Percentiles rank a stretch among this genome's conserved stretches.
Conservation (phyloP, 2,797 vertebrate species). For the Tauraco hartlaubi region DNA sequence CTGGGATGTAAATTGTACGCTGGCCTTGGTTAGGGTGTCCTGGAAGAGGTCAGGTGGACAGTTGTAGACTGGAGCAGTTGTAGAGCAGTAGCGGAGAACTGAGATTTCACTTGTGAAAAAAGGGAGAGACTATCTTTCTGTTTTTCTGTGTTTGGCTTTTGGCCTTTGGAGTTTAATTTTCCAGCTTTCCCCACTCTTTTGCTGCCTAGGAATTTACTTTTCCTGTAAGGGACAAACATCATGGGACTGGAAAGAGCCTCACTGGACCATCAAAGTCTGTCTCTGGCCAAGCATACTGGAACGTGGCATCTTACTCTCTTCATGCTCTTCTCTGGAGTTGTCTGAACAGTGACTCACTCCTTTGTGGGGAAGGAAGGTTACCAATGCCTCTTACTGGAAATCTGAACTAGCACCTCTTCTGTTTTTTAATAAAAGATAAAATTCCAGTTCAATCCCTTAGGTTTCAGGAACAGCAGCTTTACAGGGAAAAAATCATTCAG, state of each 20-base stretch:
- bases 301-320: background rate
- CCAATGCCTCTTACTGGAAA: constrained; percentile 36
- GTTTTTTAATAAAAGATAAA: background rate
- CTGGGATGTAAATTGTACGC: background rate
- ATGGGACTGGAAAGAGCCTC: background rate
- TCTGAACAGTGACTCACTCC: constrained; percentile 31
- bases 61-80: background rate
- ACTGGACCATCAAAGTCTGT: background rate
- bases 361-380: constrained; percentile 6
- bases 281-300: background rate
- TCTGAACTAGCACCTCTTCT: background rate
- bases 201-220: constrained; percentile 10
- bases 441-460: background rate
- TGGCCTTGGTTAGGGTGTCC: background rate
- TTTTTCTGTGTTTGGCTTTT: background rate
- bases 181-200: background rate
- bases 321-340: background rate
- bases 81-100: background rate
- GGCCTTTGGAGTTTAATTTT: background rate
- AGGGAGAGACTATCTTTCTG: background rate
- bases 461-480: constrained; percentile 10
- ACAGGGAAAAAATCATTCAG: background rate
- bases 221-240: background rate
- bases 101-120: background rate
- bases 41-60: background rate